A percentile compares a stretch with the other conserved stretches of the same genome.
Evolutionary conservation across 2,797 vertebrate genomes (phyloP).

Genomic region (Mus caroli): DNA sequence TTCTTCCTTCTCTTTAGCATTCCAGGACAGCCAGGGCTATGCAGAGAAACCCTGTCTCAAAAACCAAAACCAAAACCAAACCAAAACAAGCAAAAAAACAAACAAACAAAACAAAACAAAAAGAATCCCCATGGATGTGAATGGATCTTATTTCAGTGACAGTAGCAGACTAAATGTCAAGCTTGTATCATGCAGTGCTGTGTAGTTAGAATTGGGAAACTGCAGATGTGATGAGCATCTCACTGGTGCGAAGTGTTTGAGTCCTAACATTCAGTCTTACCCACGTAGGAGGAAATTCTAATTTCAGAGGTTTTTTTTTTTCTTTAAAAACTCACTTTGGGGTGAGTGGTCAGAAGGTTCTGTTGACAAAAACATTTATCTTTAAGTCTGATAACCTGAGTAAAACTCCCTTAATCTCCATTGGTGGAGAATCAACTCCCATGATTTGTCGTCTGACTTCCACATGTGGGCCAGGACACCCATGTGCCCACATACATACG

Average conservation of each 20-base stretch:
- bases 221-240: background rate
- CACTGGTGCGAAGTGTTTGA: background rate
- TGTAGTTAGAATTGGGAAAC: background rate
- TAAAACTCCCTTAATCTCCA: background rate
- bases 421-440: background rate
- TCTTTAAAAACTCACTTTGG: background rate
- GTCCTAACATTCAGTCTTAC: background rate
- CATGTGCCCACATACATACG: background rate
- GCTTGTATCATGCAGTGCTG: background rate
- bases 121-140: slow-evolving; percentile 6
- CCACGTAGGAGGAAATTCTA: background rate
- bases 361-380: background rate
- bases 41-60: too few relatives aligned
- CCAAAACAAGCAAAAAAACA: too few relatives aligned
- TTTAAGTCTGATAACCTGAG: background rate
- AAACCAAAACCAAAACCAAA: too few relatives aligned
- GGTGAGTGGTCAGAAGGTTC: background rate
- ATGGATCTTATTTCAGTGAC: background rate
- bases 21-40: too few relatives aligned
- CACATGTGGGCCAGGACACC: background rate
- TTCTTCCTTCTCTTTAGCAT: background rate
- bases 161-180: background rate
- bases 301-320: background rate
- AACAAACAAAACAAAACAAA: too few relatives aligned
- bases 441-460: background rate